Evolutionary conservation across 1,140 invertebrate species (phyloP), one percentile per base, ranked within the genome.

Genomic region (Macrotrachela quadricornifera): DNA sequence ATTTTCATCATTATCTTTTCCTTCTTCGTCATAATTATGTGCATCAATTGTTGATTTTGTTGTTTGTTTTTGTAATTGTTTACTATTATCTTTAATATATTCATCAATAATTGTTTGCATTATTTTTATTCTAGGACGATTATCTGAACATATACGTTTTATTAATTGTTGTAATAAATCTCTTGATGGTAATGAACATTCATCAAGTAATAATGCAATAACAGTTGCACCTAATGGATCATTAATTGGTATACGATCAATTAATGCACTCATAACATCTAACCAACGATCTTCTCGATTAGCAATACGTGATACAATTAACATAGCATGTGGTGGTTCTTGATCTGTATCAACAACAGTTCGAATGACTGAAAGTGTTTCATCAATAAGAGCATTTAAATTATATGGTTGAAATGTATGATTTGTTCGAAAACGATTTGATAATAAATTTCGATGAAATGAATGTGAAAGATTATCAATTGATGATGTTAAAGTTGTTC

Each of bases 211-310:
- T 48, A 91, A 73, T 6, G 82, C 83, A 58, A 91, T 88, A 44
- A 87, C 83, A 40, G 83, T 85, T 40, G 86, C 83, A 21, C 85
- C 85, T 39, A 91, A 73, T 12, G 84, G 82, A 72, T 88, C 80
- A 53, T 80, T 76, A 61, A 85, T 75, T 3, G 85, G 85, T 57
- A 91, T 84, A 16, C 82, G 78, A 59, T 82, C 78, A 37, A 90
- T 79, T 72, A 91, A 79, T 6, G 84, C 85, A 56, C 78, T 78
- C 1, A 90, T 80, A 47, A 92, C 80, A 69, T 82, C 78, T 49
- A 90, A 77, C 85, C 85, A 92, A 1, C 86, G 85, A 57, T 80
- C 77, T 65, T 88, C 84, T 62, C 80, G 79, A 58, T 90, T 85
- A 13, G 86, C 85, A 59, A 90, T 83, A 36, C 77, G 75, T 60